Evolutionary conservation across 1,140 invertebrate species (phyloP), one percentile per base, ranked within the genome.

Genomic region (Colletes gigas): DNA sequence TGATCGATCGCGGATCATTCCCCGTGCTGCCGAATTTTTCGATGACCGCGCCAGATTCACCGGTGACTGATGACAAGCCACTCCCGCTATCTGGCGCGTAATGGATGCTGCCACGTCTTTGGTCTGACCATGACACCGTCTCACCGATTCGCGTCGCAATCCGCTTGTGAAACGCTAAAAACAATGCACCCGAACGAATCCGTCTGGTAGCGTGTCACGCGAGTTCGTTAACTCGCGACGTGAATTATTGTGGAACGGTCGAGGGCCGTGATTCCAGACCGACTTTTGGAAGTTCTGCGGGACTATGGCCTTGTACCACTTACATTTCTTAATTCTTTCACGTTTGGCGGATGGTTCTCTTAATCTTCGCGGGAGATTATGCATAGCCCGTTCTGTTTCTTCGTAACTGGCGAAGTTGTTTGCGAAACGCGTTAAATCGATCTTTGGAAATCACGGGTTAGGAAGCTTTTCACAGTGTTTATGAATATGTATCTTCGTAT

Each of bases 91-190:
- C 59, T 60, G 68, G 21, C 68, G 50, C 17, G 47, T 65, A 69
- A 81, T 60, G 68, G 66, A 54, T 57, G 39, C 39, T 17, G 57
- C 57, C 59, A 57, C 68, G 21, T 73, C 69, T 72, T 70, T 50
- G n/a, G 76, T n/a, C 41, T 57, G 83, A 7, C 83, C 84, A 57
- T 85, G 84, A 85, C 79, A 85, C 70, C 62, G 12, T 82, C 81
- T 66, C 67, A n/a, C 60, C 67, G 44, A 44, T 30, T 44, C 54
- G 62, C 66, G 44, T 50, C 63, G 17, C 12, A 21, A 14, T 41
- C 19, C 52, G 59, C 39, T 65, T 72, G 39, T 63, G 77, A 65
- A 72, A 70, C 59, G 55, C 12, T 4, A 62, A 71, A 62, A 54
- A 77, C 66, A 59, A 59, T 21, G 55, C 68, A 21, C 47, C 39